These are phyloP conservation scores for Oncopodura yosiiana DNA, from an alignment of 1,140 invertebrate species.

Conservation along the genomic window DNA sequence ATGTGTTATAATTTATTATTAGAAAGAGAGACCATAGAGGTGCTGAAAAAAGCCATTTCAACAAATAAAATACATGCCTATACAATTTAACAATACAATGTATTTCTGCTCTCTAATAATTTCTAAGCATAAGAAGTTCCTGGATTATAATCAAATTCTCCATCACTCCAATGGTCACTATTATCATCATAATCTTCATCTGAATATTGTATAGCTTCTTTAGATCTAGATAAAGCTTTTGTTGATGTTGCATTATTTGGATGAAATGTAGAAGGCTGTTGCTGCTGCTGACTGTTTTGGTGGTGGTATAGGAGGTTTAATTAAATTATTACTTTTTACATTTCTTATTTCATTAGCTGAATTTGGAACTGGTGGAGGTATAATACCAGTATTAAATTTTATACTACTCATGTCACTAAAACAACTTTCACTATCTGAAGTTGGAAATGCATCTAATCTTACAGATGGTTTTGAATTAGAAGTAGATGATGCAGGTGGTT, in stretches of 20 bases:
- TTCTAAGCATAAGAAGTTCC: conserved; percentile 28
- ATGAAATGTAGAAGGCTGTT: conserved; percentile 5
- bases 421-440: conserved; percentile 27
- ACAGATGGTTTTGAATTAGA: conserved; percentile 5
- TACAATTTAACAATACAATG: too few species aligned
- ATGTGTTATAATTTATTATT: too few species aligned
- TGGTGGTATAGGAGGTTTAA: conserved; percentile 12
- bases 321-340: too few species aligned
- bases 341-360: neutral
- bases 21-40: too few species aligned
- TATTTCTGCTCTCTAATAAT: too few species aligned
- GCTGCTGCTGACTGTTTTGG: conserved; percentile 4
- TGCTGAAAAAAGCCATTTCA: too few species aligned
- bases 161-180: conserved; percentile 28
- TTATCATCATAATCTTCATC: conserved; percentile 19
- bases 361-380: neutral
- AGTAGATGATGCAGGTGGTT: neutral
- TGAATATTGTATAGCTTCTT: neutral
- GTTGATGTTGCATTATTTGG: neutral
- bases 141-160: conserved; percentile 13
- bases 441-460: conserved; percentile 26
- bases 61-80: too few species aligned
- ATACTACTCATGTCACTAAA: conserved; percentile 26
- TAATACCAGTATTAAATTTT: neutral
- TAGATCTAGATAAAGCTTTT: neutral